Evolutionary conservation across 1,140 invertebrate genomes (phyloP), one percentile per base, ranked within the genome.

Genomic region (Penaeus chinensis): DNA sequence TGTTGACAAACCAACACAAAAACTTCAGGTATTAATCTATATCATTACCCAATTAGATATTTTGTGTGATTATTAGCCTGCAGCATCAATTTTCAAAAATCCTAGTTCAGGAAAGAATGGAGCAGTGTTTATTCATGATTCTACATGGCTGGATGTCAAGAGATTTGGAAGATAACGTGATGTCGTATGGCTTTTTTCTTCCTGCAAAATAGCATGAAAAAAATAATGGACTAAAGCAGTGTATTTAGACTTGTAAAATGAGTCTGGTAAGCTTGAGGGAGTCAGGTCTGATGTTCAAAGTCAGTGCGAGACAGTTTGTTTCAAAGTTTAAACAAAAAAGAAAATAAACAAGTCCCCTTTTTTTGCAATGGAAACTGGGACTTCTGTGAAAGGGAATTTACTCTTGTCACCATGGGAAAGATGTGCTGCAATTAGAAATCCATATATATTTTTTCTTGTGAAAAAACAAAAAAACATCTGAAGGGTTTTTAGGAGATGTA

Each of bases 41-140:
- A 87, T 87, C 86, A 87, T 82, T 87, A 87, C 69, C 86, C 86
- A 87, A 87, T 87, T 82, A 87, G 80, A 83, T 87, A 87, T 87
- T 87, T 87, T 87, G 86, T 87, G 86, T 83, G 86, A 83, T 78
- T 80, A 87, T 87, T 87, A 87, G 86, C 80, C 71, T 87, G 86
- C 86, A 87, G 86, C 86, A 87, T 87, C 86, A 87, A 74, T 87
- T 85, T 87, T 87, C 66, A 87, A 87, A 87, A 87, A 54, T 54
- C 79, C 71, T 83, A 85, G 69, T 87, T 47, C 61, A 62, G 86
- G 86, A 87, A 77, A 77, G 86, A 74, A 77, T 66, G 86, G 71
- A 83, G 63, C 71, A 82, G 86, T 65, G 69, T 87, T 82, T 76
- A 82, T 76, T 66, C 27, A 24, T 47, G 69, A 62, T 60, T 87